Base-by-base conservation (phyloP, 1,140 invertebrate species). In the Procambarus virginalis region DNA sequence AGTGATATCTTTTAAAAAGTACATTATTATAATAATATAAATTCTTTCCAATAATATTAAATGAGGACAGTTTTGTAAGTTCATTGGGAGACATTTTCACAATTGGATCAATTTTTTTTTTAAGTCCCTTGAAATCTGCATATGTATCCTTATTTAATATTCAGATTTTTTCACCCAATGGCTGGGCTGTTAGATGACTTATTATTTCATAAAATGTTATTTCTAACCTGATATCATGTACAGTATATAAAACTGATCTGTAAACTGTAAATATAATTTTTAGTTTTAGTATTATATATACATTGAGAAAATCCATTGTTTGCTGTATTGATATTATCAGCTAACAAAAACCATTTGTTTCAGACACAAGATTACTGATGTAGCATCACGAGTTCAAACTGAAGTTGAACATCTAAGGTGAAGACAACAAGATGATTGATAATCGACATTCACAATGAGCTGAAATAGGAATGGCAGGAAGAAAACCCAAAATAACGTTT, bases 321-420 rank as follows among this genome's bases (percentile, higher is more conserved):
- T 73, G 68, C 68, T 88, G 79, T 88, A 64, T 88, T 88, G 79
- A 75, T 60, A 79, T 88, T 70, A 79, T 58, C 79, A 70, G 86
- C 86, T 88, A 88, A 88, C 86, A 75, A 60, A 81, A 73, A 70
- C 86, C 86, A 88, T 88, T 34, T 88, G 60, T 88, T 88, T 88
- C 86, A 88, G 86, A 88, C 86, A 70, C 86, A 88, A 88, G 86
- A 88, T 81, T 76, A 81, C 86, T 88, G 86, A 88, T 73, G 78
- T 85, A 85, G 45, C 84, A 77, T 85, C 86, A 88, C 60, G 86
- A 88, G 86, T 75, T 88, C 77, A 88, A 22, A 88, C 64, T 55
- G 86, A 81, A 88, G 70, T 70, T 84, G 64, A 58, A 80, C 49
- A 80, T 46, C 49, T 80, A 51, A 80, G 75, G 55, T 77, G 86